Evolutionary conservation across 2,888 invertebrate species (phyloP), one percentile per base, ranked within the genome.

Genomic region (Nemapogon koenigi): DNA sequence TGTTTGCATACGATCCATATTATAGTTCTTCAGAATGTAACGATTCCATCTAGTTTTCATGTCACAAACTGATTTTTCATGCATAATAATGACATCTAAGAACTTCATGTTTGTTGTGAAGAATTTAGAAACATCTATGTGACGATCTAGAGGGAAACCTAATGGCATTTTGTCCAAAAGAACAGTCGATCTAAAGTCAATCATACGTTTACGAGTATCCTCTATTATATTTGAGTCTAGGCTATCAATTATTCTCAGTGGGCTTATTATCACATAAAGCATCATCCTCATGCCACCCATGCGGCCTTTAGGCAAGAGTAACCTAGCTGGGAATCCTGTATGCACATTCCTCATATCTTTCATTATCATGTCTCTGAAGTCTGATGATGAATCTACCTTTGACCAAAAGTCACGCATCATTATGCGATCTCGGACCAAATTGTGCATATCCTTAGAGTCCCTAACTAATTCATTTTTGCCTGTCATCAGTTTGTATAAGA

Each of bases 111-210:
- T 90, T 27, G 87, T 82, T 13, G 85, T 83, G 46, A 76, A 78
- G 79, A 86, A 88, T 43, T 69, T 72, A 35, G 64, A 64, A 31
- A 83, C 70, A 30, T 83, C 72, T 51, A 87, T 81, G 15, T 72
- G 69, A 48, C 88, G 85, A 57, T 91, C 89, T 56, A 91, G 82
- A 43, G 91, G 91, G 80, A 84, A 91, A 38, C 88, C 89, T 51
- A 86, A 73, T 31, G 89, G 82, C 58, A 82, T 81, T 46, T 75
- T 80, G 58, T 90, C 89, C 32, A 85, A 66, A 53, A 72, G 49
- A 2, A 64, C 59, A 39, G 67, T 70, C 13, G 59, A 64, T 43
- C 75, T 67, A 55, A 55, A 68, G 54, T 73, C 72, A 10, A 50
- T 39, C 7, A 16, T 3, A 40, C 81, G 81, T 18, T 66, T 45